Evolutionary conservation across 2,888 invertebrate species (phyloP), one percentile per base, ranked within the genome.

Genomic region (Molorchus minor): DNA sequence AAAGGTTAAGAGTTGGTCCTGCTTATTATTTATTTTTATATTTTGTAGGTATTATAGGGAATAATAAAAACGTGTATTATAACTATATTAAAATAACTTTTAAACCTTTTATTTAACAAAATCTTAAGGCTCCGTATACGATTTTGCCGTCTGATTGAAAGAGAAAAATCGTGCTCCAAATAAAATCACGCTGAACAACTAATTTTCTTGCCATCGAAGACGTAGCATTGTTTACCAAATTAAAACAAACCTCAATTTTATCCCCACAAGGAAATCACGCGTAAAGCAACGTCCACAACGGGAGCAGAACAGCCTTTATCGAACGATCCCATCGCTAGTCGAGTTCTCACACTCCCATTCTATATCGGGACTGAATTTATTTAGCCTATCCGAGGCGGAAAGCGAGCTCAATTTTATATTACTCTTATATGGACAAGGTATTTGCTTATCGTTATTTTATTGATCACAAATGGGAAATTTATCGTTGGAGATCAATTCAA

Each of bases 381-480:
- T 53, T 58, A 58, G 53, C 55, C 60, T 49, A 49, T 49, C 49
- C 40, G 33, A 49, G 2, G 49, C 52, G 20, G 47, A 33, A 54
- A 43, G n/a, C n/a, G n/a, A n/a, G 59, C 36, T 65, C 56, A 65
- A 71, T 69, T 71, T 71, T 63, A 67, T 69, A 66, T 58, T 56
- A 66, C 57, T 68, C 68, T 30, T 68, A 69, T 68, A 69, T 61
- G 69, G 71, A 54, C 49, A 56, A 52, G 67, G 66, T 63, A 71
- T 68, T 70, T 68, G 69, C 70, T 70, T 70, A 70, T 70, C 70
- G 68, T 63, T 67, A 68, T 66, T 68, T 71, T 71, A 71, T 71
- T 68, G 71, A 71, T 71, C 66, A 61, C 60, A 55, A 53, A 56
- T 33, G 43, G 61, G 51, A 55, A 62, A 69, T 69, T 71, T 71